Evolutionary conservation across 2,888 invertebrate species (phyloP).

Genomic region (Seladonia tumulorum): DNA sequence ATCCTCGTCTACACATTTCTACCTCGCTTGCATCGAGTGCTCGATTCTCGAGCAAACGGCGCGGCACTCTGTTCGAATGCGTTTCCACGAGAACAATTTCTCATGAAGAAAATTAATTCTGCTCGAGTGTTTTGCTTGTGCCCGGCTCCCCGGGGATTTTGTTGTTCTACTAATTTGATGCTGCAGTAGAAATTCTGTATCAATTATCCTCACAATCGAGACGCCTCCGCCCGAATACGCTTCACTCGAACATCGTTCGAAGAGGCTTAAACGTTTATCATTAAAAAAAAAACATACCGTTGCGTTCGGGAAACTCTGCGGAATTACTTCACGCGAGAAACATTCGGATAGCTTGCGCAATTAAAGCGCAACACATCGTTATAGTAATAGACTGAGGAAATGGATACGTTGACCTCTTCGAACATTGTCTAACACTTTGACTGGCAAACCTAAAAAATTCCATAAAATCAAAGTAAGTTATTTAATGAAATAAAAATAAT

Average conservation of each 20-base stretch:
- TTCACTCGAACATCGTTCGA: neutral
- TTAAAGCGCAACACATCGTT: neutral
- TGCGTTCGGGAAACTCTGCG: neutral
- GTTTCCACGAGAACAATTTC: neutral
- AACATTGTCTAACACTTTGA: neutral
- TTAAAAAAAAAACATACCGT: neutral
- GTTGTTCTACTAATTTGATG: conserved; percentile 1
- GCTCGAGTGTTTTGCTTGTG: neutral
- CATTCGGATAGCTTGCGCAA: too few relatives aligned
- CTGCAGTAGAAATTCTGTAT: neutral
- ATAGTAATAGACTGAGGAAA: neutral
- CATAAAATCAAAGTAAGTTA: too few relatives aligned
- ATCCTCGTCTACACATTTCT: neutral
- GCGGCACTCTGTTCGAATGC: neutral
- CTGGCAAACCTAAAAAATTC: too few relatives aligned
- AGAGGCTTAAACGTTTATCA: neutral
- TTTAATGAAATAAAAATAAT: too few relatives aligned
- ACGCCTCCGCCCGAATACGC: neutral
- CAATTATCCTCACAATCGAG: conserved; percentile 1
- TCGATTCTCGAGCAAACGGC: neutral
- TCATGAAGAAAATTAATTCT: neutral
- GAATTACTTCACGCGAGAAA: neutral
- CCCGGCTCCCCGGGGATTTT: neutral
- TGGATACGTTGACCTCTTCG: neutral
- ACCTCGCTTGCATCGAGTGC: neutral